Evolutionary conservation across 2,113 vertebrate genomes (phyloP), one percentile per base, ranked within the genome.

Genomic region (Regulus satrapa): DNA sequence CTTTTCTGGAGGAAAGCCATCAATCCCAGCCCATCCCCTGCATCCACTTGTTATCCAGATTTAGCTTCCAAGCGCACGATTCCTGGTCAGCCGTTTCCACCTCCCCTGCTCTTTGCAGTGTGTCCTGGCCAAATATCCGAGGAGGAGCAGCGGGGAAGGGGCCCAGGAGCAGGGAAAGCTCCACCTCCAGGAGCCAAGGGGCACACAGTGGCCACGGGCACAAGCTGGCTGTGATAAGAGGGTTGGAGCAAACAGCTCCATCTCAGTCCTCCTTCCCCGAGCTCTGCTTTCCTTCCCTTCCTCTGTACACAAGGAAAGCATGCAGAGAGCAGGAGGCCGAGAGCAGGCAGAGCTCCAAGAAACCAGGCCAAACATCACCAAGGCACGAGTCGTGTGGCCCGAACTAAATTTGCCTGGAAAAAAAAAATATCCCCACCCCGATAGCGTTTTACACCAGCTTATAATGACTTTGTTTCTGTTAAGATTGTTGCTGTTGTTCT

Each of bases 391-490:
- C 40, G 8, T 14, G 69, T 63, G 62, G 71, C 69, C 46, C 62
- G 75, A 76, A 83, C 40, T 88, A 71, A 54, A 94, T 87, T 63
- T 87, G 56, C 59, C 87, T 94, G 67, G 7, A 10, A 40, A 67
- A 69, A 56, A 18, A 19, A 41, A n/a, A n/a, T n/a, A n/a, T n/a
- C n/a, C 8, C 4, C 61, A 45, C 23, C 62, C 13, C 55, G 71
- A 24, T 14, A n/a, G 78, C 72, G 83, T 85, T 94, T n/a, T 58
- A 95, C 75, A 77, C 32, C 67, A 36, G 45, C 81, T 87, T 48
- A 21, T 94, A 94, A 94, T 94, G 85, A 69, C 78, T 95, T 95
- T 67, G 51, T 90, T 79, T 69, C 85, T 81, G 54, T 86, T 80
- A 3, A 59, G 88, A 83, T 91, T 69, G 58, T 52, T 76, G 78